phyloP scores from a whole-genome alignment of 2,797 vertebrate genomes.

The Lacerta agilis region DNA sequence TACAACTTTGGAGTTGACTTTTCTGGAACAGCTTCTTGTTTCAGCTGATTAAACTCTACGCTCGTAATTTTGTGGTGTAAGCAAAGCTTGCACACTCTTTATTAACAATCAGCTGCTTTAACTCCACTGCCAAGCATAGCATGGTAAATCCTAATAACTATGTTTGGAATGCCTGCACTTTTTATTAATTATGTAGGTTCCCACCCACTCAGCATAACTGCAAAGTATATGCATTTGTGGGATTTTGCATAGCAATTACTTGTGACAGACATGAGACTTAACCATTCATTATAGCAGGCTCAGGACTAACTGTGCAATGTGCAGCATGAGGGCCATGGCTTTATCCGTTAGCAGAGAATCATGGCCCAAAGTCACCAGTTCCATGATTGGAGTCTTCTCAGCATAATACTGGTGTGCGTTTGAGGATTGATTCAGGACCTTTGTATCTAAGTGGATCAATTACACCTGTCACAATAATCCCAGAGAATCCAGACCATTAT shows the following conservation, averaged over 20 bases:
- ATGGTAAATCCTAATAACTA: conserved; percentile 38
- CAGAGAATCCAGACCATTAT: background rate
- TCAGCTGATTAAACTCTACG: conserved; percentile 54
- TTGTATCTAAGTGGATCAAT: conserved; percentile 42
- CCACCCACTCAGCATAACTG: conserved; percentile 34
- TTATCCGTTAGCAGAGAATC: conserved; percentile 59
- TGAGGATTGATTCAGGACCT: conserved; percentile 64
- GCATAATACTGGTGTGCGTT: conserved; percentile 53
- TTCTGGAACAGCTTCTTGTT: conserved; percentile 59
- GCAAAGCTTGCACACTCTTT: background rate
- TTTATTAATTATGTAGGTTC: conserved; percentile 35
- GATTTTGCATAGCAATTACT: conserved; percentile 57
- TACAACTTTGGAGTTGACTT: conserved; percentile 27
- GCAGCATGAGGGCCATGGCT: conserved; percentile 62
- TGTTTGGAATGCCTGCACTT: conserved; percentile 45
- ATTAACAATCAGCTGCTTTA: conserved; percentile 27
- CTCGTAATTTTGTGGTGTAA: conserved; percentile 54
- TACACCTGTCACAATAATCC: background rate
- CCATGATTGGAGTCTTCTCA: conserved; percentile 37
- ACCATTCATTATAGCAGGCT: conserved; percentile 20
- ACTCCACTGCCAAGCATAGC: conserved; percentile 25
- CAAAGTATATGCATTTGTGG: conserved; percentile 41
- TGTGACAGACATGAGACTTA: conserved; percentile 27
- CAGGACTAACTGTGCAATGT: conserved; percentile 54
- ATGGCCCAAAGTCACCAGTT: conserved; percentile 24